Percentiles rank a stretch among this genome's conserved stretches.
phyloP scores from a whole-genome alignment of 2,797 vertebrate genomes.

The Myotis planiceps region DNA sequence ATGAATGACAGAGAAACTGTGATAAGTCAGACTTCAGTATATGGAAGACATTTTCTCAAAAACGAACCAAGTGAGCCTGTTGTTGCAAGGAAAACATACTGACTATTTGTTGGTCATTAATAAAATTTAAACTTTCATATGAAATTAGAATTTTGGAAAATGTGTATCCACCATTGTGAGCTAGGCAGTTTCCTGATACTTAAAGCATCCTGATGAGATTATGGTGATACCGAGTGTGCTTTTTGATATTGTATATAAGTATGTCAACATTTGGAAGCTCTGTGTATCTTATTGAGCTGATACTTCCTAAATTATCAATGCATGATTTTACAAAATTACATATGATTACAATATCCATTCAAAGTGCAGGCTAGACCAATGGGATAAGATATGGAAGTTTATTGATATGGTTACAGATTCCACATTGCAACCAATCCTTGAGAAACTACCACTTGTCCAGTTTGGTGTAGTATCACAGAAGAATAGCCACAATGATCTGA shows the following conservation, averaged over 20 bases:
- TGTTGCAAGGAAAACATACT: neutral
- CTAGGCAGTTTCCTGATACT: neutral
- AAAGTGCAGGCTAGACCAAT: neutral
- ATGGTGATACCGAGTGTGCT: neutral
- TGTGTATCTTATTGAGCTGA: neutral
- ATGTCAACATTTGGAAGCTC: neutral
- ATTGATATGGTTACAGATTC: neutral
- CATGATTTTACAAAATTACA: neutral
- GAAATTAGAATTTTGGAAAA: slow-evolving; percentile 21
- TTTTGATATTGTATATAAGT: neutral
- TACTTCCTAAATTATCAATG: neutral
- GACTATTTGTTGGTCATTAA: neutral
- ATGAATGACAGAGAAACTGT: neutral
- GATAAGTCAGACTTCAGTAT: neutral
- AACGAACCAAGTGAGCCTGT: neutral
- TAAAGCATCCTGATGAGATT: neutral
- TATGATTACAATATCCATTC: neutral
- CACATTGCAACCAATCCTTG: neutral
- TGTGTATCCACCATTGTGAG: neutral
- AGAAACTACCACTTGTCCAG: neutral
- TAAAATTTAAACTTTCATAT: neutral
- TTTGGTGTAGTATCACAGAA: neutral
- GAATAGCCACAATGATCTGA: neutral
- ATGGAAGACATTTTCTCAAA: neutral
- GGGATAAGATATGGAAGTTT: neutral